Evolutionary conservation across 2,113 vertebrate genomes (phyloP), one percentile per base, ranked within the genome.

Genomic region (Myotis yumanensis): DNA sequence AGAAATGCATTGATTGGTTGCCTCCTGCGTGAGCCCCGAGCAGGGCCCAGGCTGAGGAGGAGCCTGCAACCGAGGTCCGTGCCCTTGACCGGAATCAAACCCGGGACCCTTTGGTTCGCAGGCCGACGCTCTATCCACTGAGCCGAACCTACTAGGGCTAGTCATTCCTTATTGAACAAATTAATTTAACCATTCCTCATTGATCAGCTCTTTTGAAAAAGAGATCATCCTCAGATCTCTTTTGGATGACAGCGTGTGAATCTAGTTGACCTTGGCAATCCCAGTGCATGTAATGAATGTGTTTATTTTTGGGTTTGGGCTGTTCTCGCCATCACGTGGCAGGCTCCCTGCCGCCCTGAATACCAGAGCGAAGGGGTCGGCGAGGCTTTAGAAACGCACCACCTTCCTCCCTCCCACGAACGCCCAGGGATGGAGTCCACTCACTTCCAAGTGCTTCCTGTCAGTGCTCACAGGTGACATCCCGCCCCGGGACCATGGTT

Each of bases 401-500:
- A 28, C 59, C 17, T 81, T 32, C 17, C 77, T 95, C 52, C 59
- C 35, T 57, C 73, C 59, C 3, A 3, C 5, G 25, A 43, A 77
- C 82, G 68, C 94, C 20, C 64, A 75, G 87, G 37, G 79, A 37
- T 82, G 68, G 90, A 62, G 62, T 91, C 92, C 48, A 64, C 90
- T 64, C 25, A 20, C 40, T 72, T 83, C 16, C 43, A 59, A 92
- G 92, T 59, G 69, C 94, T 94, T 96, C 59, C 25, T 73, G 11
- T 95, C 77, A 93, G 87, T 75, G 88, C 62, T 64, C 97, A 5
- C 52, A 9, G 18, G 75, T 72, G 96, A 85, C 96, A 95, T 64
- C 86, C 89, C 83, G 68, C 76, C 93, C 90, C 66, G 96, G 95
- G 96, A 97, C 93, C 96, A 79, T 46, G 83, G 96, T 97, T 96